Percentiles rank a stretch among this genome's conserved stretches.
Evolutionary conservation across 2,888 invertebrate genomes (phyloP).

Genomic region (Agonum fuliginosum): DNA sequence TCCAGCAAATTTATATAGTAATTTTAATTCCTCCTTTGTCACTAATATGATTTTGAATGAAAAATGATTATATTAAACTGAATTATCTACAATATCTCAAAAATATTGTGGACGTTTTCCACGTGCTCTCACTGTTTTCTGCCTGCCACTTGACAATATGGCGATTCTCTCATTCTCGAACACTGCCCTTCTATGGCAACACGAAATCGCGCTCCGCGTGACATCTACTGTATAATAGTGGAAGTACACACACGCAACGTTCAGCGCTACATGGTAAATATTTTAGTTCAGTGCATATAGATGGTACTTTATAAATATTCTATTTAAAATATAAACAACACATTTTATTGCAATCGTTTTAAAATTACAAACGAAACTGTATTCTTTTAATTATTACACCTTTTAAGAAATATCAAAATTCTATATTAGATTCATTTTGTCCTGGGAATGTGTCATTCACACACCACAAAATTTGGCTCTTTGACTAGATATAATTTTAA

Average conservation of each 20-base stretch:
- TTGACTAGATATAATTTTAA: slow-evolving; percentile 48
- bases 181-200: slow-evolving; percentile 57
- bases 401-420: too few species aligned
- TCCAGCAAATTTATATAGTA: slow-evolving; percentile 5
- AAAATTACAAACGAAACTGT: neutral
- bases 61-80: slow-evolving; percentile 17
- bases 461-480: slow-evolving; percentile 46
- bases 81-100: slow-evolving; percentile 24
- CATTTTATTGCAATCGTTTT: slow-evolving; percentile 11
- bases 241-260: too few species aligned
- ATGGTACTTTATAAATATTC: neutral
- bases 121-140: slow-evolving; percentile 84
- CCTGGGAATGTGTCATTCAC: slow-evolving; percentile 52
- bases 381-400: slow-evolving; percentile 7
- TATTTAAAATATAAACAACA: slow-evolving; percentile 23
- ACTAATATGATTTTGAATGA: slow-evolving; percentile 25
- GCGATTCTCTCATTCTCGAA: slow-evolving; percentile 69
- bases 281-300: neutral
- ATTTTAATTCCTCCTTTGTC: slow-evolving; percentile 1
- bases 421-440: too few species aligned
- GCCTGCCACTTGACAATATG: slow-evolving; percentile 80
- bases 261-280: neutral
- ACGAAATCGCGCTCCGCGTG: slow-evolving; percentile 10
- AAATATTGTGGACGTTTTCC: slow-evolving; percentile 70
- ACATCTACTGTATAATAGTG: slow-evolving; percentile 17